Evolutionary conservation across 2,888 invertebrate species (phyloP), one percentile per base, ranked within the genome.

Genomic region (Ophonus ardosiacus): DNA sequence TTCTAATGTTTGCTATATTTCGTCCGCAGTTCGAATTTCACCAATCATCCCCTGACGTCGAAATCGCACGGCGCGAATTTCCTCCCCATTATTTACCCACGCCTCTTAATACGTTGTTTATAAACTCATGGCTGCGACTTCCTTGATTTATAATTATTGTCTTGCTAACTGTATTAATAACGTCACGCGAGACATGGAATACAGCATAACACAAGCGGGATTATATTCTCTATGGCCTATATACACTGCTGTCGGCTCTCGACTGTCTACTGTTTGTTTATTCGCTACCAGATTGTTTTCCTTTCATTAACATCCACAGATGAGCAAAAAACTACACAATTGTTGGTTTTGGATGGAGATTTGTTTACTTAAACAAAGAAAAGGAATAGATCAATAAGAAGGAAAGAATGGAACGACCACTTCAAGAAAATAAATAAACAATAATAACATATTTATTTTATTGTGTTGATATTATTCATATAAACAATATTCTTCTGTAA

Each of bases 91-190:
- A 43, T 17, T 40, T 17, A 43, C 18, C 18, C 57, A 10, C 59
- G 59, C 38, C 74, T 57, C 74, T 83, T 83, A 83, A 74, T 83
- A 74, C 71, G 74, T 83, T 83, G 83, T 83, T 83, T 83, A 83
- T 83, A 61, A 83, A 83, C 74, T 74, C 59, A 57, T 71, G 59
- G 59, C 83, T 83, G 40, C 56, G 78, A 78, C 84, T 84, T 84
- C 84, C 84, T 78, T 78, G 84, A 84, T 84, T 84, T 84, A 84
- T 84, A 76, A 84, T 84, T 84, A 84, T 84, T 84, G 68, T 84
- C 84, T 84, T 65, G 84, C 84, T 84, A 78, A 84, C 65, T 84
- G 78, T 84, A 84, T 84, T 84, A 78, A 84, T 84, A 65, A 84
- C 78, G 84, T 65, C 63, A 78, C 51, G 63, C 84, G 43, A 63